A percentile compares a stretch with the other conserved stretches of the same genome.
Evolutionary conservation across 1,140 invertebrate genomes (phyloP).

Genomic region (Drosophila tristis): DNA sequence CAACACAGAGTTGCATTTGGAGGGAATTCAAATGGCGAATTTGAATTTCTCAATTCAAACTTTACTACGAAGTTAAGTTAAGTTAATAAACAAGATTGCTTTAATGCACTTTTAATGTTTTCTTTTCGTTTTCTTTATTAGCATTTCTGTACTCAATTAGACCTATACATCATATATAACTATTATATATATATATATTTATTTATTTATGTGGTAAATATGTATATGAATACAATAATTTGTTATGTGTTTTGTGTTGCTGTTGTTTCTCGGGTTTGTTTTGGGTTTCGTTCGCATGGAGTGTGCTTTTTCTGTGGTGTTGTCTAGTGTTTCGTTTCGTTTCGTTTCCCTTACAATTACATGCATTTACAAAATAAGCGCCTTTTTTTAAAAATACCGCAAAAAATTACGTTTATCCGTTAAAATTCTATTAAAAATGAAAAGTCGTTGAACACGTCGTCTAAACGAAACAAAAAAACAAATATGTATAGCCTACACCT

Average conservation of each 20-base stretch:
- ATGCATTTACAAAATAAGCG: slow-evolving; percentile 84
- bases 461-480: slow-evolving; percentile 76
- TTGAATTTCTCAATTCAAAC: no score
- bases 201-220: slow-evolving; percentile 81
- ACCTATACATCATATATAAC: slow-evolving; percentile 79
- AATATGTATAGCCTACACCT: slow-evolving; percentile 40
- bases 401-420: slow-evolving; percentile 83
- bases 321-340: slow-evolving; percentile 32
- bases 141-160: slow-evolving; percentile 76
- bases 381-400: slow-evolving; percentile 83
- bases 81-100: slow-evolving; percentile 35
- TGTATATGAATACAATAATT: slow-evolving; percentile 76
- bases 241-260: slow-evolving; percentile 51
- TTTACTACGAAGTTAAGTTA: not conserved
- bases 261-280: slow-evolving; percentile 23
- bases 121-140: slow-evolving; percentile 67
- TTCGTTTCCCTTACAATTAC: slow-evolving; percentile 77
- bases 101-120: slow-evolving; percentile 72
- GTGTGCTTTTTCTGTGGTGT: slow-evolving; percentile 28
- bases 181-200: slow-evolving; percentile 70
- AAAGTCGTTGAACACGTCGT: slow-evolving; percentile 60
- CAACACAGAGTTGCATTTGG: slow-evolving; percentile 28
- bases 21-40: no score
- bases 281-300: slow-evolving; percentile 22
- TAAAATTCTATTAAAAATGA: slow-evolving; percentile 82